These are phyloP conservation scores for Epinotia demarniana DNA, from an alignment of 2,888 invertebrate species.

Conservation along the genomic window DNA sequence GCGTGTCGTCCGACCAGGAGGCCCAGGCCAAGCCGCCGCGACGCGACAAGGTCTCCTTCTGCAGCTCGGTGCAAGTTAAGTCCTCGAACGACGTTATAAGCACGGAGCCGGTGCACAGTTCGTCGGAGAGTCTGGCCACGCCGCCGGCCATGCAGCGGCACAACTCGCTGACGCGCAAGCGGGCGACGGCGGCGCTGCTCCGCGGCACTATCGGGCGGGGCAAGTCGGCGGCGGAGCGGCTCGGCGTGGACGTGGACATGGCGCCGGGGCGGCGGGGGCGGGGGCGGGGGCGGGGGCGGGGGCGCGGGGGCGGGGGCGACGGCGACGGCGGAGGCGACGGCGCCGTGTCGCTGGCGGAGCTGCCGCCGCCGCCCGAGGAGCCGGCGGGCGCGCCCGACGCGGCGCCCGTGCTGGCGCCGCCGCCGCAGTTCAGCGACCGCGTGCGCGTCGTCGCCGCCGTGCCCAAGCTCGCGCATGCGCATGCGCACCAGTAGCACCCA, in stretches of 20 bases:
- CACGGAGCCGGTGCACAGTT: slow-evolving; percentile 82
- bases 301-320: slow-evolving; percentile 85
- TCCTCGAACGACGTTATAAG: slow-evolving; percentile 82
- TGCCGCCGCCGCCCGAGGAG: slow-evolving; percentile 92
- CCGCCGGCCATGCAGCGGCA: slow-evolving; percentile 83
- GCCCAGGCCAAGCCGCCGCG: slow-evolving; percentile 69
- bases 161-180: slow-evolving; percentile 86
- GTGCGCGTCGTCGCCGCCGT: slow-evolving; percentile 93
- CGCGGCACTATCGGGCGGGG: slow-evolving; percentile 70
- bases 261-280: slow-evolving; percentile 62
- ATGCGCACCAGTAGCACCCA: slow-evolving; percentile 47
- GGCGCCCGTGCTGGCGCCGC: slow-evolving; percentile 90
- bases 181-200: slow-evolving; percentile 85
- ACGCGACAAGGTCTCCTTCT: slow-evolving; percentile 80
- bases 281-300: too few species aligned
- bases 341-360: slow-evolving; percentile 90
- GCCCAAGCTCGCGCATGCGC: slow-evolving; percentile 87
- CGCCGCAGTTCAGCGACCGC: slow-evolving; percentile 95
- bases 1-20: slow-evolving; percentile 94
- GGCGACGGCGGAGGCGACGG: slow-evolving; percentile 88
- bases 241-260: slow-evolving; percentile 74
- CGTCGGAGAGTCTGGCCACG: slow-evolving; percentile 76
- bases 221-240: slow-evolving; percentile 74
- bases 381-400: slow-evolving; percentile 69
- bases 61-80: slow-evolving; percentile 80